Evolutionary conservation across 2,113 vertebrate species (phyloP).

Genomic region (Nibea coibor): DNA sequence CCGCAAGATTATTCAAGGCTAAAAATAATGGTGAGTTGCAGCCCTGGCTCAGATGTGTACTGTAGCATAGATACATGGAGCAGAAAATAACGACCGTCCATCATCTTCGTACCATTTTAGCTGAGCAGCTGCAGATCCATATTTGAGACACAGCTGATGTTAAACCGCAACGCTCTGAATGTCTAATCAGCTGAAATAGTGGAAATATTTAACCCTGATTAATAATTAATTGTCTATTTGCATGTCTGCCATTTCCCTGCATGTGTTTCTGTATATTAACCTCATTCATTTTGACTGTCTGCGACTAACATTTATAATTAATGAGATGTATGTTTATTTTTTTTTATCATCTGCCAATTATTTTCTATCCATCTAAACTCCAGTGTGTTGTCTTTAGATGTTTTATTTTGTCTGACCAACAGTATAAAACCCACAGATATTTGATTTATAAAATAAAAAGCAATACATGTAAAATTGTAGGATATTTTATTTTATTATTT

Average conservation of each 20-base stretch:
- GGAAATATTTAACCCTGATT: constrained; percentile 29
- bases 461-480: no score
- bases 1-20: not conserved
- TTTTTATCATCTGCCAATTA: not conserved
- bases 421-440: not conserved
- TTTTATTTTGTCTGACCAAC: not conserved
- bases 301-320: not conserved
- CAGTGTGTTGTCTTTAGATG: not conserved
- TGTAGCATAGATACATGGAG: not conserved
- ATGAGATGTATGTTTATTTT: no score
- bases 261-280: not conserved
- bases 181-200: constrained; percentile 25
- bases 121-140: constrained; percentile 5
- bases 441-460: not conserved
- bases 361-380: not conserved
- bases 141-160: not conserved
- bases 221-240: constrained; percentile 27
- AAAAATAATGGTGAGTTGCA: not conserved
- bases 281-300: not conserved
- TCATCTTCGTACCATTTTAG: not conserved
- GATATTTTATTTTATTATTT: no score
- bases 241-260: not conserved
- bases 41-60: not conserved
- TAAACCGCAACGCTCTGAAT: constrained; percentile 1
- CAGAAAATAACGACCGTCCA: not conserved